phyloP scores from a whole-genome alignment of 2,113 vertebrate genomes.

The Solea senegalensis region DNA sequence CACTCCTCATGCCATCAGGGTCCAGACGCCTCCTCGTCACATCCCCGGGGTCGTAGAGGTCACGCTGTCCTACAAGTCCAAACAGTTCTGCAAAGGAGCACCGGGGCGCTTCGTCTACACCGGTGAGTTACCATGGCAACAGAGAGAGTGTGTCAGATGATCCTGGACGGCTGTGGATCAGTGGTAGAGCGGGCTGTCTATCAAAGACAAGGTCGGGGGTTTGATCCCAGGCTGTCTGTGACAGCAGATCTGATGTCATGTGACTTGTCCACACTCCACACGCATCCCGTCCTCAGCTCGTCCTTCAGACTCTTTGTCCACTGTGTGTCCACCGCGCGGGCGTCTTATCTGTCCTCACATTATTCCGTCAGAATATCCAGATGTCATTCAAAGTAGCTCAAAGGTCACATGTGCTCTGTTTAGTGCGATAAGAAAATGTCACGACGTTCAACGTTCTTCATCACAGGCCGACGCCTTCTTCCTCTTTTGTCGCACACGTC shows the following conservation, averaged over 20 bases:
- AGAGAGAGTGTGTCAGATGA: no score
- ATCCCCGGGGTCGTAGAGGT: conserved; percentile 75
- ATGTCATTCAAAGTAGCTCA: conserved; percentile 80
- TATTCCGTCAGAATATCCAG: conserved; percentile 78
- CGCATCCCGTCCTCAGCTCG: no score
- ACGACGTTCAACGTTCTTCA: conserved; percentile 57
- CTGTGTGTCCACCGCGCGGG: neutral
- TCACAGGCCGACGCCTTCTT: conserved; percentile 39
- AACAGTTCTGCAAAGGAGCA: conserved; percentile 79
- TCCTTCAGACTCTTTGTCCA: no score
- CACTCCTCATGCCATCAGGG: conserved; percentile 75
- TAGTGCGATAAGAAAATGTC: conserved; percentile 83
- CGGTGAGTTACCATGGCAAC: conserved; percentile 37
- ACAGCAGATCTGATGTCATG: no score
- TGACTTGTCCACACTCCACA: no score
- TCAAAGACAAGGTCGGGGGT: no score
- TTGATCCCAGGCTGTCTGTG: no score
- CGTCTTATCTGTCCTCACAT: conserved; percentile 58
- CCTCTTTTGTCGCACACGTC: conserved; percentile 56
- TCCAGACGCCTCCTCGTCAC: conserved; percentile 74
- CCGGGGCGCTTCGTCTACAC: conserved; percentile 77
- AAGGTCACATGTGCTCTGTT: conserved; percentile 81
- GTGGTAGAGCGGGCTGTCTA: no score
- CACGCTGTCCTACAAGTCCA: conserved; percentile 78
- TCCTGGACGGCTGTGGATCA: no score